A percentile compares a stretch with the other conserved stretches of the same genome.
These are phyloP conservation scores for Halictus quadricinctus DNA, from an alignment of 2,888 invertebrate genomes.

Conservation along the genomic window DNA sequence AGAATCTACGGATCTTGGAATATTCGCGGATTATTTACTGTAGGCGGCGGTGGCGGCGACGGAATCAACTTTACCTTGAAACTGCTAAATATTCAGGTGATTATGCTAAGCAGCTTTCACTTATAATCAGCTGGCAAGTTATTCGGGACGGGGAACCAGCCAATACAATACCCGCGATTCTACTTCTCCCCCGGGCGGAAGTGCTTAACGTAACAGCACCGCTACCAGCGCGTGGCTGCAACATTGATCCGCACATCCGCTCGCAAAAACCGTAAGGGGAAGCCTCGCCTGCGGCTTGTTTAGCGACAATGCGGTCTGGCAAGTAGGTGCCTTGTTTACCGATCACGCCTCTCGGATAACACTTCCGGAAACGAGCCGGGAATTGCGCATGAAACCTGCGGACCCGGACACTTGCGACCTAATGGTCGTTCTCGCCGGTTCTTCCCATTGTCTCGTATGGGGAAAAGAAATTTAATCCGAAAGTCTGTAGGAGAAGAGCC, in stretches of 20 bases:
- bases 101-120: slow-evolving; percentile 9
- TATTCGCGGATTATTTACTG: not conserved
- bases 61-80: not conserved
- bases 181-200: not conserved
- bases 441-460: not conserved
- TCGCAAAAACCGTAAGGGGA: slow-evolving; percentile 7
- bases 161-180: slow-evolving; percentile 6
- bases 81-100: not conserved
- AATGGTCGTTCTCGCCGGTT: not conserved
- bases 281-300: slow-evolving; percentile 18
- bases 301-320: slow-evolving; percentile 26
- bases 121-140: slow-evolving; percentile 1
- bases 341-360: slow-evolving; percentile 64
- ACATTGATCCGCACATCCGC: slow-evolving; percentile 27
- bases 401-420: not conserved
- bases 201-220: slow-evolving; percentile 29
- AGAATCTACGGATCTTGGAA: not conserved
- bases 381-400: slow-evolving; percentile 8
- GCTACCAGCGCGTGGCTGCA: not conserved
- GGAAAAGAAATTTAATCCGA: not conserved
- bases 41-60: not conserved
- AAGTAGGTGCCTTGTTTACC: slow-evolving; percentile 59
- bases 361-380: slow-evolving; percentile 38
- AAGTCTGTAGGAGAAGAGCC: not conserved
- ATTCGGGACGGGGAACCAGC: not conserved